phyloP scores from a whole-genome alignment of 2,113 vertebrate species.

The Chlamydotis undulata region DNA sequence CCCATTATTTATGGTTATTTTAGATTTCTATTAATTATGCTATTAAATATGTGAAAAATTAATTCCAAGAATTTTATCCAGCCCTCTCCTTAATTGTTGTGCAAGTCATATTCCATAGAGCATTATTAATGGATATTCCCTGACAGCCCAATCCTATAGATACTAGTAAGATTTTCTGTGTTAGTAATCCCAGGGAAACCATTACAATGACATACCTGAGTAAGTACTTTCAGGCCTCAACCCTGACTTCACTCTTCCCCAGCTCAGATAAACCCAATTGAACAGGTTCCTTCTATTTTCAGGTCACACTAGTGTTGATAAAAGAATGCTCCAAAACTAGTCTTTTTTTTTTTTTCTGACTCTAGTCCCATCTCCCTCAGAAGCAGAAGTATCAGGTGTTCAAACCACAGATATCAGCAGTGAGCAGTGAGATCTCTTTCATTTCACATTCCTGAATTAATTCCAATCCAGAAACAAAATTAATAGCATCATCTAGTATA shows the following conservation, averaged over 20 bases:
- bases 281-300: background rate
- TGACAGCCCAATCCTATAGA: background rate
- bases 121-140: background rate
- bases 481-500: background rate
- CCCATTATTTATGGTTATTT: background rate
- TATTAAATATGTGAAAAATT: background rate
- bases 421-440: background rate
- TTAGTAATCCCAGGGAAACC: background rate
- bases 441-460: constrained; percentile 16
- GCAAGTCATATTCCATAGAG: background rate
- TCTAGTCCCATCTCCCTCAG: background rate
- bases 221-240: background rate
- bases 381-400: background rate
- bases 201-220: background rate
- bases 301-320: background rate
- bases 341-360: background rate
- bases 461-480: background rate
- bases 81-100: background rate
- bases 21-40: background rate
- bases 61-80: background rate
- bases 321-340: background rate
- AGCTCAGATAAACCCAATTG: background rate
- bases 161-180: background rate
- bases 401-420: background rate
- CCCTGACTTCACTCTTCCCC: background rate